phyloP scores from a whole-genome alignment of 1,140 invertebrate species.

The Nasonia longicornis region DNA sequence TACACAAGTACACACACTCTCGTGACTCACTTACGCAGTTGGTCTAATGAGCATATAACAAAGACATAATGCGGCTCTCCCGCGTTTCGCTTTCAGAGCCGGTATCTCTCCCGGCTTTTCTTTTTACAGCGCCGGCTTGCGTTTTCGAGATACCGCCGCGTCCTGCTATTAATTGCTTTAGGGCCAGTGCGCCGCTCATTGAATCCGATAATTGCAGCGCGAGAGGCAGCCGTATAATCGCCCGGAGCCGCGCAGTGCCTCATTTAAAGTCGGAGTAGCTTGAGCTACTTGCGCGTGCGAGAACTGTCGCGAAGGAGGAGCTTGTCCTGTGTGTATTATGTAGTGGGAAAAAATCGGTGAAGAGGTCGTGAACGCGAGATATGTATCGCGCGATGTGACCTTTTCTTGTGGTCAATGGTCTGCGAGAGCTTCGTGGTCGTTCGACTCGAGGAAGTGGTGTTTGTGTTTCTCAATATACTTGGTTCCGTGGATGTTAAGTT shows the following conservation, averaged over 20 bases:
- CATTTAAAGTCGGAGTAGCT: background rate
- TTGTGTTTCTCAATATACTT: no score
- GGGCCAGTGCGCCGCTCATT: background rate
- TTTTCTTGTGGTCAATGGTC: background rate
- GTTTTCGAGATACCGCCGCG: conserved; percentile 4
- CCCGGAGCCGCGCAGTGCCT: background rate
- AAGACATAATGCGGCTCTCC: conserved; percentile 29
- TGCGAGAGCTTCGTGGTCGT: background rate
- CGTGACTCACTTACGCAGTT: background rate
- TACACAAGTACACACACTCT: background rate
- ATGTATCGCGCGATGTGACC: background rate
- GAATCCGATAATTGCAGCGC: conserved; percentile 35
- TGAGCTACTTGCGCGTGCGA: background rate
- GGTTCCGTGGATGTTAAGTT: no score
- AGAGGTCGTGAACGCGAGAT: background rate
- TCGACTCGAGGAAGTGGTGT: no score
- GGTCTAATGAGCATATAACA: conserved; percentile 38
- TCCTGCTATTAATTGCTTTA: conserved; percentile 28
- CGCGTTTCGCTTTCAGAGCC: conserved; percentile 21
- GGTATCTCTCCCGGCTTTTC: background rate
- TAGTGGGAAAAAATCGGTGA: background rate
- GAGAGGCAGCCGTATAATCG: conserved; percentile 10
- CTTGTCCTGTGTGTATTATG: no score
- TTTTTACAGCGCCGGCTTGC: background rate
- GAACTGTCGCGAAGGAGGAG: background rate